phyloP scores from a whole-genome alignment of 1,140 invertebrate genomes.

The Aricia agestis region DNA sequence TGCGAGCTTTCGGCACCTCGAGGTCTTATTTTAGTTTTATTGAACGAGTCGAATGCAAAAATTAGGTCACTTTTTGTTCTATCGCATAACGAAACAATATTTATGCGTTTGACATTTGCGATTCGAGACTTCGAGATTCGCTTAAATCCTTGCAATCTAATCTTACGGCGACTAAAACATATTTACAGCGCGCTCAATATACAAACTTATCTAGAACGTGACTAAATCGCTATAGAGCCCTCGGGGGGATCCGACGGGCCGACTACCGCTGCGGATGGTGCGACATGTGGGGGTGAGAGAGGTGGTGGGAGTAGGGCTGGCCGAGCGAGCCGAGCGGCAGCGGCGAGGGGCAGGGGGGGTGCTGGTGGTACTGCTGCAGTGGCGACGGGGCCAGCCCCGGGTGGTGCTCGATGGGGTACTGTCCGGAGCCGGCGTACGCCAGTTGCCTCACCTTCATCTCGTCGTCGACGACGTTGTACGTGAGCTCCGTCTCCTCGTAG shows the following conservation, averaged over 20 bases:
- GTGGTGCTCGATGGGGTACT: constrained; percentile 79
- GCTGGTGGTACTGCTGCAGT: constrained; percentile 75
- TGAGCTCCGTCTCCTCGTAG: constrained; percentile 98
- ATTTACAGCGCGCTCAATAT: constrained; percentile 38
- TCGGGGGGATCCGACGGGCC: constrained; percentile 39
- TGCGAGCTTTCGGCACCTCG: constrained; percentile 39
- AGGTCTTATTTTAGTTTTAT: constrained; percentile 37
- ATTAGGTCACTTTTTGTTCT: constrained; percentile 1
- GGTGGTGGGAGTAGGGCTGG: constrained; percentile 79
- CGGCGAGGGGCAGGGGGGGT: constrained; percentile 77
- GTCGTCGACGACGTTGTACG: constrained; percentile 96
- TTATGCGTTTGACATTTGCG: neutral
- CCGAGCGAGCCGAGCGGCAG: constrained; percentile 78
- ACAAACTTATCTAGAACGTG: constrained; percentile 59
- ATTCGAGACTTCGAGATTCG: neutral
- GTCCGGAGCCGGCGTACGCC: constrained; percentile 85
- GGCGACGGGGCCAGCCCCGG: constrained; percentile 78
- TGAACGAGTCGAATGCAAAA: constrained; percentile 25
- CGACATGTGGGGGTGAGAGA: constrained; percentile 81
- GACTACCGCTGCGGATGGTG: constrained; percentile 85
- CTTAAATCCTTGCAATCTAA: constrained; percentile 10
- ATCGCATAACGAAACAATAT: neutral
- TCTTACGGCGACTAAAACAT: neutral
- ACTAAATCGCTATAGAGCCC: constrained; percentile 39
- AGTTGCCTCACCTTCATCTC: constrained; percentile 97